Evolutionary conservation across 2,888 invertebrate genomes (phyloP), one percentile per base, ranked within the genome.

Genomic region (Bimastos eiseni): DNA sequence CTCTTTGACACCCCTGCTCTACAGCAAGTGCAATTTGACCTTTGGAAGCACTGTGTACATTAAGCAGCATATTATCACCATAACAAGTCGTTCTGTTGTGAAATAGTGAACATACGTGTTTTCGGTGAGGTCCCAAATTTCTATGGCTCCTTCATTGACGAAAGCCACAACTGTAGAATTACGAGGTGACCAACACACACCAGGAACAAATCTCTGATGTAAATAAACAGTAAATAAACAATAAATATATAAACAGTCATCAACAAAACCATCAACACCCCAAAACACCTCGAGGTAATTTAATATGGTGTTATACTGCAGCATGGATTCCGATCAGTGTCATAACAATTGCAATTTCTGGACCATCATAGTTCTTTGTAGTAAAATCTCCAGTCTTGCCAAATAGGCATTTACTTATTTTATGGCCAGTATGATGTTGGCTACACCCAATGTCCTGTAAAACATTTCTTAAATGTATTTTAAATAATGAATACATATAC

Each of bases 131-230:
- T 95, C 95, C 95, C 95, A 95, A 13, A 95, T 94, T 92, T 95
- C 95, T 0, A 95, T 93, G 34, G 94, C 93, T n/a, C 94, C 94
- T 91, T 95, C 95, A 92, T 94, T 95, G 44, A 95, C 95, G 93
- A 94, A 94, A 41, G 95, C 95, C 93, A 95, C 95, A 49, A 95
- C 94, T 3, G 94, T 94, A 8, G 95, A 94, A 11, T 93, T 94
- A 89, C 93, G 92, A 0, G 95, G 95, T 24, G 95, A 95, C 95
- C 95, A 95, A 89, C 94, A 93, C n/a, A 95, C 92, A 91, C 94
- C 93, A 92, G 93, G 94, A 0, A 95, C 94, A 49, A 94, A 92
- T 94, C 94, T 94, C 95, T 95, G 93, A 89, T 84, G n/a, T 33
- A 44, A 33, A 11, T 15, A 24, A 44, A 89, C 5, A n/a, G n/a